Evolutionary conservation across 1,140 invertebrate species (phyloP).

Genomic region (Magallana ariakensis): DNA sequence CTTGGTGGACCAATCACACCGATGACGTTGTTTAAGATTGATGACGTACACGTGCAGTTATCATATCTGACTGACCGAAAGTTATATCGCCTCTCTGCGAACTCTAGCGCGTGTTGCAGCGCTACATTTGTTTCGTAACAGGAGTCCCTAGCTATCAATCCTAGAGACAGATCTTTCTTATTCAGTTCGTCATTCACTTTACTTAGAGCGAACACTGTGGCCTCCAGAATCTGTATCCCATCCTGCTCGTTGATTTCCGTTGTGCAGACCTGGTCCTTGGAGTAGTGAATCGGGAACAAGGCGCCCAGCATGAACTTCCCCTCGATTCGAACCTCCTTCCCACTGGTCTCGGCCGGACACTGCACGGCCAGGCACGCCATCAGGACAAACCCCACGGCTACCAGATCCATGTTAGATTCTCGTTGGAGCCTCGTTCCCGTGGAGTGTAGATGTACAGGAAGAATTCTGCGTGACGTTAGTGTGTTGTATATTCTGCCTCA

Average conservation of each 20-base stretch:
- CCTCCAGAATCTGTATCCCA: slow-evolving; percentile 88
- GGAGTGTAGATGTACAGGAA: too few species aligned
- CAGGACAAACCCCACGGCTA: background rate
- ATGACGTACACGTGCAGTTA: slow-evolving; percentile 6
- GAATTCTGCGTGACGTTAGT: too few species aligned
- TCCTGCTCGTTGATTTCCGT: slow-evolving; percentile 85
- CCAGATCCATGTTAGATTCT: background rate
- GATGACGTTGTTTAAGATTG: slow-evolving; percentile 42
- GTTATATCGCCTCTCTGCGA: slow-evolving; percentile 81
- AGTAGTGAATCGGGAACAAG: slow-evolving; percentile 86
- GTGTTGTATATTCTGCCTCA: too few species aligned
- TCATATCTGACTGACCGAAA: background rate
- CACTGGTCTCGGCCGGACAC: background rate
- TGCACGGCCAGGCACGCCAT: background rate
- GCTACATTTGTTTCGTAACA: slow-evolving; percentile 89
- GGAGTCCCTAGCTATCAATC: slow-evolving; percentile 87
- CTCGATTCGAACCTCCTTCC: background rate
- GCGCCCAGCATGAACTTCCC: slow-evolving; percentile 87
- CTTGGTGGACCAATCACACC: slow-evolving; percentile 56
- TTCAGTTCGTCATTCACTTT: slow-evolving; percentile 80
- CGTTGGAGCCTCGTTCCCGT: background rate
- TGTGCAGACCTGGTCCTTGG: slow-evolving; percentile 81
- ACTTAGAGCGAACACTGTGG: slow-evolving; percentile 89
- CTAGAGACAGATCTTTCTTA: slow-evolving; percentile 83
- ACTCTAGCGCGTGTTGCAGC: slow-evolving; percentile 88